Conservation (phyloP, 2,113 vertebrate species). For the Rana temporaria region DNA sequence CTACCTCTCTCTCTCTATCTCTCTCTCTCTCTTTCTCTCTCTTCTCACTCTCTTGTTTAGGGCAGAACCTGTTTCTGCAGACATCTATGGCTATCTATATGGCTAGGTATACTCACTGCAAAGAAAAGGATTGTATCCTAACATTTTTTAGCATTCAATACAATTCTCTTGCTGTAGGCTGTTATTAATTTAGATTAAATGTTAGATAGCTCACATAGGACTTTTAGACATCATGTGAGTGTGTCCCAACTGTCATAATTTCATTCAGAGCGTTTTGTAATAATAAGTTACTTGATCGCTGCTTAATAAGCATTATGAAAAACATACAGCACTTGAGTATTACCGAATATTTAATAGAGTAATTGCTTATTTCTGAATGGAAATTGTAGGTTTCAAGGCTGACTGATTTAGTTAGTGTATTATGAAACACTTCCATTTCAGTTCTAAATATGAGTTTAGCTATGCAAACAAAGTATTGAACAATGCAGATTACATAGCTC, state of each 20-base stretch:
- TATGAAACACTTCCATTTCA: background rate
- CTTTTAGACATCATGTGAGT: background rate
- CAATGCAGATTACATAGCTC: too few relatives aligned
- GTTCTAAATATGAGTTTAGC: background rate
- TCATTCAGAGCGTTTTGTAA: background rate
- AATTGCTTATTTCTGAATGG: slow-evolving; percentile 11
- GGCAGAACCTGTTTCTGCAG: too few relatives aligned
- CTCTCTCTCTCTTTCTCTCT: too few relatives aligned
- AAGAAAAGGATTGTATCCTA: too few relatives aligned
- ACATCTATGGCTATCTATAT: too few relatives aligned
- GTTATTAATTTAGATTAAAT: slow-evolving; percentile 15
- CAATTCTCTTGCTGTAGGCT: background rate
- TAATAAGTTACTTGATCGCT: slow-evolving; percentile 6
- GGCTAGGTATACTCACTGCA: too few relatives aligned
- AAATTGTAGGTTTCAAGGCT: slow-evolving; percentile 29
- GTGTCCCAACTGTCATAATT: background rate
- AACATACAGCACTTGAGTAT: background rate
- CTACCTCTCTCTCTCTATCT: too few relatives aligned
- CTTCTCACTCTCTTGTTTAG: too few relatives aligned
- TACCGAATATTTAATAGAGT: slow-evolving; percentile 1
- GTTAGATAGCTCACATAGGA: background rate
- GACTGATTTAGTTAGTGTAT: slow-evolving; percentile 15
- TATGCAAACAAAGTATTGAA: background rate
- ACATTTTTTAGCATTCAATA: background rate
- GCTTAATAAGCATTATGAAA: background rate